Evolutionary conservation across 2,797 vertebrate genomes (phyloP).

Genomic region (Trichosurus vulpecula): DNA sequence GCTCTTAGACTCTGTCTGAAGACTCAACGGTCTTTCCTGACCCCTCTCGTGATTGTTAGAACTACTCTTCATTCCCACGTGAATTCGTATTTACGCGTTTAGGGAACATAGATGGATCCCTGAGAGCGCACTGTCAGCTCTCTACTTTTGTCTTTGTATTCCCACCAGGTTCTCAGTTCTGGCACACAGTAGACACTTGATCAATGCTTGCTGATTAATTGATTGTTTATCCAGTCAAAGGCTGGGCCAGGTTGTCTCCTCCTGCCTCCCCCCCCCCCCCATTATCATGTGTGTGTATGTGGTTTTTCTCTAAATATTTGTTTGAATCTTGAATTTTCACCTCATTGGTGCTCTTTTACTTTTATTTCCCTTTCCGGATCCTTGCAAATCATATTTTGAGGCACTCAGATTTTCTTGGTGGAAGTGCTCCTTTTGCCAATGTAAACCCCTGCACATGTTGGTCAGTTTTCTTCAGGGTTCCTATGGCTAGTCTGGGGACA

Average conservation of each 20-base stretch:
- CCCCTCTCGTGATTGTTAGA: not conserved
- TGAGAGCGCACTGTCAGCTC: not conserved
- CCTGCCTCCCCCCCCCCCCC: rapidly evolving
- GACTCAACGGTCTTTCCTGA: not conserved
- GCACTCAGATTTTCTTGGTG: not conserved
- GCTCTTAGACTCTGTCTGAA: not conserved
- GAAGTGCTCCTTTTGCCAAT: not conserved
- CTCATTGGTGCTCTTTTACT: conserved; percentile 16
- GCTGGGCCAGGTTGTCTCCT: not conserved
- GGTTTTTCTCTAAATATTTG: conserved; percentile 1
- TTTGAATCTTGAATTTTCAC: conserved; percentile 53
- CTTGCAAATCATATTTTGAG: not conserved
- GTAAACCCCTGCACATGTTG: not conserved
- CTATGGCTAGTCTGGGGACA: not conserved
- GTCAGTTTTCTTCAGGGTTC: not conserved
- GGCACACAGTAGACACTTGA: not conserved
- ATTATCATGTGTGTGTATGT: not conserved
- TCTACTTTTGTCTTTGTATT: not conserved
- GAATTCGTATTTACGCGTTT: not conserved
- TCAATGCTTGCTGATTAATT: not conserved
- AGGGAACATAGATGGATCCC: not conserved
- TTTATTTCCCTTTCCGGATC: conserved; percentile 41
- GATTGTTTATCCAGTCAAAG: not conserved
- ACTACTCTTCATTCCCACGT: not conserved
- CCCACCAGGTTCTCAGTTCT: not conserved